Conservation (phyloP, 2,888 invertebrate species). For the Hypsopygia costalis region DNA sequence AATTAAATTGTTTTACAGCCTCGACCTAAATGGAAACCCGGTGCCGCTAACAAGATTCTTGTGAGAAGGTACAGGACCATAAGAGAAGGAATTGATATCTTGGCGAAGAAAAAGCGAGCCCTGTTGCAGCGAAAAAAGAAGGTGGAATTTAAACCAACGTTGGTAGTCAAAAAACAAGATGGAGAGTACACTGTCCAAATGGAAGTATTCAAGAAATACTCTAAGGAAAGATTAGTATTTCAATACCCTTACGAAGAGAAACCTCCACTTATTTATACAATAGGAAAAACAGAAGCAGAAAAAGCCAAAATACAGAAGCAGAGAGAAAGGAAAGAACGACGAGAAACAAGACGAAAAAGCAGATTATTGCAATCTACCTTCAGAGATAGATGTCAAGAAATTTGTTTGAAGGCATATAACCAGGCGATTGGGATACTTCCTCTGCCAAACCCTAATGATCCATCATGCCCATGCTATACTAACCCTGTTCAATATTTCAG, state of each 20-base stretch:
- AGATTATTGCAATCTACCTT: conserved; percentile 64
- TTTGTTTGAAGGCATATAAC: conserved; percentile 71
- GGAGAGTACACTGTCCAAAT: conserved; percentile 69
- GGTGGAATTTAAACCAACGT: conserved; percentile 60
- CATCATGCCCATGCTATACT: conserved; percentile 61
- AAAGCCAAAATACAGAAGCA: conserved; percentile 51
- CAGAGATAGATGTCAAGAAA: conserved; percentile 68
- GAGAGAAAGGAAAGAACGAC: conserved; percentile 58
- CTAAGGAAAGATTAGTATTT: conserved; percentile 56
- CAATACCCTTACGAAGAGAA: conserved; percentile 73
- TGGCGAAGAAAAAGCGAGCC: conserved; percentile 66
- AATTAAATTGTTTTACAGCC: conserved; percentile 35
- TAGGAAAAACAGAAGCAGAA: conserved; percentile 66
- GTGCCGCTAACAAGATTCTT: conserved; percentile 59
- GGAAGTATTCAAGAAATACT: conserved; percentile 72
- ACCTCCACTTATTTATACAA: conserved; percentile 56
- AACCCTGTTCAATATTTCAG: conserved; percentile 23
- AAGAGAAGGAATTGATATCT: conserved; percentile 53
- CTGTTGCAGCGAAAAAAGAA: conserved; percentile 63
- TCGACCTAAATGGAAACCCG: conserved; percentile 68
- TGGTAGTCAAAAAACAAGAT: conserved; percentile 55
- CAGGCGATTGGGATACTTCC: conserved; percentile 68
- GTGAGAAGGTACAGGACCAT: conserved; percentile 56
- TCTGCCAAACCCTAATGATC: conserved; percentile 56
- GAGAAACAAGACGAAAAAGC: conserved; percentile 64